Conservation (phyloP, 2,888 invertebrate species). For the Romanomermis culicivorax region DNA sequence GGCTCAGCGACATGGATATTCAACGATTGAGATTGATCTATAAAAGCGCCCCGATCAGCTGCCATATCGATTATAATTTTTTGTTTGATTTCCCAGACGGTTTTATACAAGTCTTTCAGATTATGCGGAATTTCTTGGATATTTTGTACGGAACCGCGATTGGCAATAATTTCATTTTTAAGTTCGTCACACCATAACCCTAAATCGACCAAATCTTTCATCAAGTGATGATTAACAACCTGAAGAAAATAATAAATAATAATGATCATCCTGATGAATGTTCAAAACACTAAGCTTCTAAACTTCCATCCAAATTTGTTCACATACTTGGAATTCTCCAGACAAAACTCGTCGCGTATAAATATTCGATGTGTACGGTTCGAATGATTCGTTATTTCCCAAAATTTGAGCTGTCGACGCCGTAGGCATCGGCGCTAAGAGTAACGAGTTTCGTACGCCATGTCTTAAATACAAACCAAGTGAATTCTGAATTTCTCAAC, state of each 20-base stretch:
- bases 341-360: conserved; percentile 78
- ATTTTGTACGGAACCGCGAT: conserved; percentile 67
- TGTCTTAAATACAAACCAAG: conserved; percentile 31
- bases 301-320: conserved; percentile 7
- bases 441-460: conserved; percentile 74
- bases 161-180: conserved; percentile 75
- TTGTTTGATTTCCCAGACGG: conserved; percentile 44
- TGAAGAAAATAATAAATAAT: conserved; percentile 27
- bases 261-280: conserved; percentile 2
- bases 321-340: conserved; percentile 56
- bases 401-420: conserved; percentile 96
- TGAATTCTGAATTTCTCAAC: not conserved
- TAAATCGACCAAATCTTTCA: conserved; percentile 70
- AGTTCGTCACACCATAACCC: conserved; percentile 82
- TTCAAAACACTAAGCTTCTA: no score
- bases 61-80: conserved; percentile 84
- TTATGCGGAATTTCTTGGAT: conserved; percentile 24
- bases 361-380: conserved; percentile 92
- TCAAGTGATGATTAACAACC: conserved; percentile 81
- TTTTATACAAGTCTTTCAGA: conserved; percentile 34
- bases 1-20: conserved; percentile 92
- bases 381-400: conserved; percentile 93
- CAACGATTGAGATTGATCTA: conserved; percentile 94
- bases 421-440: conserved; percentile 94
- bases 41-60: conserved; percentile 86